These are phyloP conservation scores for Drosophila leonis DNA, from an alignment of 2,888 invertebrate genomes.

Conservation along the genomic window DNA sequence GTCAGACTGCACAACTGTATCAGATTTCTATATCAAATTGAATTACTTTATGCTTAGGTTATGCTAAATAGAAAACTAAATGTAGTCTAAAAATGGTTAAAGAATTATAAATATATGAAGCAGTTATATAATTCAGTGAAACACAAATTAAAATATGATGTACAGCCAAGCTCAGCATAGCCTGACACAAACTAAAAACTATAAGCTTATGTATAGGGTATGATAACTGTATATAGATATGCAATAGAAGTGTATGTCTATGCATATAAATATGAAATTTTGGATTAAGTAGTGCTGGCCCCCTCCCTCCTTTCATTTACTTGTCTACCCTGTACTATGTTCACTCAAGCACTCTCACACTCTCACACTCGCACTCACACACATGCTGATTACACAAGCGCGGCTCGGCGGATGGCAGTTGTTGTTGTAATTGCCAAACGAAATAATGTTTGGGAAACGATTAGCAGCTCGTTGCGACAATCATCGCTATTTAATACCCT, in stretches of 20 bases:
- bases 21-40: neutral
- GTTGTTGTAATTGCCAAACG: constrained; percentile 36
- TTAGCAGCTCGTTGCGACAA: constrained; percentile 24
- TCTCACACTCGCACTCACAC: constrained; percentile 9
- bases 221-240: constrained; percentile 6
- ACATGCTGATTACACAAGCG: constrained; percentile 41
- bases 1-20: neutral
- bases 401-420: constrained; percentile 14
- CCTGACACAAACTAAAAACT: neutral
- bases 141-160: too few relatives aligned
- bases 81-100: too few relatives aligned
- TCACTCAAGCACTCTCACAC: neutral
- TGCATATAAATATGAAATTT: constrained; percentile 31
- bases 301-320: neutral
- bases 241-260: neutral
- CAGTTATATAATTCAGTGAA: neutral
- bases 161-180: neutral
- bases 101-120: too few relatives aligned
- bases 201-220: neutral
- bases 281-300: constrained; percentile 4
- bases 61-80: too few relatives aligned
- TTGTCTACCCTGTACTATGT: neutral
- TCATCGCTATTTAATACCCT: constrained; percentile 4
- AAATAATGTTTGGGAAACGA: constrained; percentile 27
- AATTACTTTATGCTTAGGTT: neutral